Base-by-base conservation (phyloP, 2,797 vertebrate species). In the Typhlichthys subterraneus region DNA sequence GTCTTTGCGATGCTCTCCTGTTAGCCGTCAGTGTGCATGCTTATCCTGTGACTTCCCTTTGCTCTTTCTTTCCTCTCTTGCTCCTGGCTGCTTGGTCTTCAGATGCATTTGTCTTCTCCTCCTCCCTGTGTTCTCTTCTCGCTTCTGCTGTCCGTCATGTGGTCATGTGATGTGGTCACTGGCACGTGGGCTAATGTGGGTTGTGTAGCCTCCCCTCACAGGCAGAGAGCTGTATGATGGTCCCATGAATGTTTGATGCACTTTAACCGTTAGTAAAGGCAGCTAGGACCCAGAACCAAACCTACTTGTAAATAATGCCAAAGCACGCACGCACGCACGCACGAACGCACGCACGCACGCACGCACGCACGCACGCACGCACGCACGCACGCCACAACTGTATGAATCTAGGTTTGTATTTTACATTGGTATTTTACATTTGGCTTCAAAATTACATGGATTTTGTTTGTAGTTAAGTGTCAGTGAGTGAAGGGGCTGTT, bases 131-230 rank as follows among this genome's bases (percentile, higher is more conserved):
- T 46, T 55, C 71, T 57, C 57, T 48, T 6, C 13, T 17, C 57
- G 19, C 57, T 62, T 56, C 55, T n/a, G 29, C 12, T 11, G 4
- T 15, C 45, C 47, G 45, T 55, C 7, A 33, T 58, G 56, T 63
- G 7, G 29, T 53, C 63, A 73, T 57, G 64, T 77, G 71, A 59
- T 45, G 33, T 66, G 52, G 51, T 71, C 65, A 80, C 65, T 19
- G 1, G 65, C 75, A 70, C 57, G 31, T 70, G 76, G 46, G 15
- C 61, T 73, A 47, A 52, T 77, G n/a, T 42, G 55, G 60, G 62
- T 84, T 85, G 60, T 60, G 7, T 80, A 84, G 88, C 60, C 59
- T 61, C 69, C 69, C 53, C 46, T n/a, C 56, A 59, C 17, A 51
- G 59, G 48, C 62, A 17, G 13, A 0, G 0, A 52, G 53, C 15